Conservation (phyloP, 2,797 vertebrate genomes). For the Podarcis siculus region DNA sequence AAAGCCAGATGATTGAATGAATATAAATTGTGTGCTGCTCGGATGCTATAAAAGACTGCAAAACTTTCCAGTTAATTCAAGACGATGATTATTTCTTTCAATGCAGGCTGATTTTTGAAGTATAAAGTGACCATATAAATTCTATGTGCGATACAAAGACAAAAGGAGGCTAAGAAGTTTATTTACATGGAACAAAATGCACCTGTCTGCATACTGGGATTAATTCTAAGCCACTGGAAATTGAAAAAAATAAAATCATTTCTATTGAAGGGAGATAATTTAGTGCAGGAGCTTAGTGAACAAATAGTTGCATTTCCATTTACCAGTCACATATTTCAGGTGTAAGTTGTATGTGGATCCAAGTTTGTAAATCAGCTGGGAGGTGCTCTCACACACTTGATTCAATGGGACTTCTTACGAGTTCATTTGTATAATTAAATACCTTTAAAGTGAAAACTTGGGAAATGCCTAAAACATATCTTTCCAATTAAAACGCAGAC, state of each 20-base stretch:
- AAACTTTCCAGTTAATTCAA: slow-evolving; percentile 17
- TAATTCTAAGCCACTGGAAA: background rate
- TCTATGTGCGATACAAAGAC: background rate
- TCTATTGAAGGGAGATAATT: background rate
- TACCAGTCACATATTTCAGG: background rate
- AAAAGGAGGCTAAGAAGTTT: background rate
- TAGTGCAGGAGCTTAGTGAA: background rate
- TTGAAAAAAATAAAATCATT: background rate
- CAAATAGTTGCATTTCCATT: background rate
- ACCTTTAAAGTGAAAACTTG: background rate
- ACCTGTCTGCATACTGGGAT: background rate
- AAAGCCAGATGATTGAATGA: slow-evolving; percentile 23
- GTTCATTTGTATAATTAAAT: background rate
- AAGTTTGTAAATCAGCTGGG: background rate
- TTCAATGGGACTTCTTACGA: background rate
- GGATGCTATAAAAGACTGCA: background rate
- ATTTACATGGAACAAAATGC: background rate
- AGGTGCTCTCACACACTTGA: background rate
- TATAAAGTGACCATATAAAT: slow-evolving; percentile 4
- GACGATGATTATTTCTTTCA: background rate
- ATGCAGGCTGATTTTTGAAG: slow-evolving; percentile 3
- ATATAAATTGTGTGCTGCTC: slow-evolving; percentile 8
- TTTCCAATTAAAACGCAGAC: background rate
- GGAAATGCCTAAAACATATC: no score
- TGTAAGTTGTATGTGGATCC: background rate